Percentiles rank a stretch among this genome's conserved stretches.
phyloP scores from a whole-genome alignment of 2,888 invertebrate species.

The Oligia fasciuncula region DNA sequence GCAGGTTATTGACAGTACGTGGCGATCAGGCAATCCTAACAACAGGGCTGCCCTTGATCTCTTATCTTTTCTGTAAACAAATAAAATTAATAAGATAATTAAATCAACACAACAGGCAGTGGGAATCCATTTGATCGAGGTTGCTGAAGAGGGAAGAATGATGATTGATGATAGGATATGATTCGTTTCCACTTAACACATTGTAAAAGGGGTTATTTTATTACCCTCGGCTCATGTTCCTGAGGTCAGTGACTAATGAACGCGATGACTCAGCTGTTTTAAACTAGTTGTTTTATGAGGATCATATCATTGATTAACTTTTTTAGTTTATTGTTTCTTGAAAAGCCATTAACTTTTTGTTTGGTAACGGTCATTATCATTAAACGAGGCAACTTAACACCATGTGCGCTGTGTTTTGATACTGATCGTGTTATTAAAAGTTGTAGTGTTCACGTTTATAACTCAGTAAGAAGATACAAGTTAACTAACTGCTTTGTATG shows the following conservation, averaged over 20 bases:
- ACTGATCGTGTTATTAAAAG: constrained; percentile 16
- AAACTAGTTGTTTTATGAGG: constrained; percentile 78
- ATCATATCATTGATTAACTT: constrained; percentile 69
- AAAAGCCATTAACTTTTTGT: constrained; percentile 60
- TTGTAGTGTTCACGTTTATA: constrained; percentile 5
- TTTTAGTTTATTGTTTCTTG: constrained; percentile 58
- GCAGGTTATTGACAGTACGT: neutral
- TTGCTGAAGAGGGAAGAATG: constrained; percentile 80
- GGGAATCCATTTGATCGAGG: constrained; percentile 75
- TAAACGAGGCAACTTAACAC: constrained; percentile 36
- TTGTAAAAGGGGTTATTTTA: constrained; percentile 88
- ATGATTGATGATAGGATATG: constrained; percentile 89
- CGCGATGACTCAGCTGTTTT: constrained; percentile 82
- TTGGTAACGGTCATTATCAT: constrained; percentile 32
- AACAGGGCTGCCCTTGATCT: constrained; percentile 12
- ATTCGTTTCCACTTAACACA: constrained; percentile 89
- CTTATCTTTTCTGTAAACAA: constrained; percentile 44
- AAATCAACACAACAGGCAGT: constrained; percentile 74
- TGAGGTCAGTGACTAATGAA: constrained; percentile 88
- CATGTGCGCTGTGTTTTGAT: constrained; percentile 29
- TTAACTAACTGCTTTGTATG: neutral
- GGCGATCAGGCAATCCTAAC: neutral
- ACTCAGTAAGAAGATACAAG: neutral
- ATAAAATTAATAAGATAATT: constrained; percentile 70
- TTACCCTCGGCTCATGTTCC: constrained; percentile 83